Base-by-base conservation (phyloP, 2,888 invertebrate genomes). In the Pharmacophagus antenor region DNA sequence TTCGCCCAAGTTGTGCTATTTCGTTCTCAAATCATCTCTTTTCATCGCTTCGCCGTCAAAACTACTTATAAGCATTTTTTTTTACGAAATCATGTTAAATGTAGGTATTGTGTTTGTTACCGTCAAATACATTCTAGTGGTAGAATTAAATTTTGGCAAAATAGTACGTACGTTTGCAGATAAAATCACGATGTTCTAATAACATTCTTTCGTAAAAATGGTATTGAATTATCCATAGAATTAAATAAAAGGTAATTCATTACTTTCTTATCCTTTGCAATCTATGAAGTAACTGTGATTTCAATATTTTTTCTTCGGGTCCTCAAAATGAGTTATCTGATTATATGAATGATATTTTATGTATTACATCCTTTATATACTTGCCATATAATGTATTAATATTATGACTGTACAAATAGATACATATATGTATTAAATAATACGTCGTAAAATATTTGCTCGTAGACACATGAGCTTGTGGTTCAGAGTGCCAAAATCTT, bases 401-500 rank as follows among this genome's bases (percentile, higher is more conserved):
- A 65, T 67, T 71, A 67, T 67, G n/a, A 71, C 69, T 73, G 73
- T 74, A 71, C 65, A 63, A 51, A 31, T 31, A 46, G 4, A 22
- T 23, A 41, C n/a, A 52, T 42, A 23, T 37, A 52, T n/a, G n/a
- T 42, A 22, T 31, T 25, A 25, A 25, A 7, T 3, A 25, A 23
- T 52, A 52, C 10, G 15, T 54, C n/a, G n/a, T 17, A 41, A 46
- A 20, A 20, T 15, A 51, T 48, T 65, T 67, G 65, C 61, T 67
- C 51, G 61, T 63, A n/a, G n/a, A 60, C 46, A 51, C 48, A 20
- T 62, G 63, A 68, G 74, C 73, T 74, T 83, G 88, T 88, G 89
- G 89, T 85, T 87, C 83, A 76, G 68, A 78, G 89, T 89, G 89
- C 89, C 90, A 90, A 89, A 88, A 82, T 85, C 75, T 80, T 70